Evolutionary conservation across 2,888 invertebrate species (phyloP).

Genomic region (Panorpa germanica): DNA sequence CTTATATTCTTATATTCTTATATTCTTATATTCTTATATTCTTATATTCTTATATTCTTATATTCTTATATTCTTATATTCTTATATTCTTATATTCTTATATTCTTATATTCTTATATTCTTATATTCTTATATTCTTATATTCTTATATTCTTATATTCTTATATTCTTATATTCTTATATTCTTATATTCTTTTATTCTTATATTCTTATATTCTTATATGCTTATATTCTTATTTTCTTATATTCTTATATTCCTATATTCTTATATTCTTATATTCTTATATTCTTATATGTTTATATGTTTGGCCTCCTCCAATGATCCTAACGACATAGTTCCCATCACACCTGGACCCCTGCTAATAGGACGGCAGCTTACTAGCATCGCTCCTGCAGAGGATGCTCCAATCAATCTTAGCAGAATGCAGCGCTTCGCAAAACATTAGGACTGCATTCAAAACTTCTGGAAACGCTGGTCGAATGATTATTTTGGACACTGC

Average conservation of each 20-base stretch:
- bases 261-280: constrained; percentile 3
- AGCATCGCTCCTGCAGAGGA: no score
- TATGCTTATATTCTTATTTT: constrained; percentile 1
- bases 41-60: constrained; percentile 2
- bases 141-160: constrained; percentile 2
- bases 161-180: constrained; percentile 2
- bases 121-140: constrained; percentile 2
- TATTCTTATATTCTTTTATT: constrained; percentile 1
- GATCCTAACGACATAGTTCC: no score
- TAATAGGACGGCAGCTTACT: no score
- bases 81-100: constrained; percentile 2
- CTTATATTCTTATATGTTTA: constrained; percentile 1
- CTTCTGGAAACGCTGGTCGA: no score
- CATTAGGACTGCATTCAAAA: no score
- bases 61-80: constrained; percentile 3
- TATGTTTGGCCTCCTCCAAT: no score
- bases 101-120: constrained; percentile 3
- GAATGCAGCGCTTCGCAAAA: no score
- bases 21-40: constrained; percentile 3
- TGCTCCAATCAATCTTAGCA: no score
- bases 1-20: constrained; percentile 2
- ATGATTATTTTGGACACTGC: no score
- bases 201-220: constrained; percentile 1
- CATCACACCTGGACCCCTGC: no score
- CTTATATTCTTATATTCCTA: constrained; percentile 1